These are phyloP conservation scores for Petrophora chlorosata DNA, from an alignment of 2,888 invertebrate genomes.

Conservation along the genomic window DNA sequence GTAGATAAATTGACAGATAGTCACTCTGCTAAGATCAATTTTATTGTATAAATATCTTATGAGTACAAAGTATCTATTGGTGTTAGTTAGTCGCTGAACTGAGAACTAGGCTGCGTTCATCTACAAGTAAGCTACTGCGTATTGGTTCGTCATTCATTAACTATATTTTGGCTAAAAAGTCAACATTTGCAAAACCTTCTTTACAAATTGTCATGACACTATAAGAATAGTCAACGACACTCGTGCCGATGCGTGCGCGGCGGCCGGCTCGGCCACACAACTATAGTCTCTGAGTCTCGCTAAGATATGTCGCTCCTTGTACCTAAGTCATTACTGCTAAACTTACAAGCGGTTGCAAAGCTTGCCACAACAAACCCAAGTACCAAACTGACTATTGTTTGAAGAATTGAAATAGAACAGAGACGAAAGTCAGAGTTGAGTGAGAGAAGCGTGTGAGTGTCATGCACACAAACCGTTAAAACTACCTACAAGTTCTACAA, in stretches of 20 bases:
- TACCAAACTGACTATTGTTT: slow-evolving; percentile 55
- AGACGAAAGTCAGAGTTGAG: slow-evolving; percentile 36
- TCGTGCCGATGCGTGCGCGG: slow-evolving; percentile 51
- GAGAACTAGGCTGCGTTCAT: slow-evolving; percentile 80
- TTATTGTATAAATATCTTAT: slow-evolving; percentile 78
- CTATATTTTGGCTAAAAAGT: slow-evolving; percentile 83
- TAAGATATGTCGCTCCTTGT: slow-evolving; percentile 75
- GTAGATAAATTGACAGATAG: slow-evolving; percentile 82
- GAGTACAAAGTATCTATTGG: slow-evolving; percentile 80
- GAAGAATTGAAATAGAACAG: slow-evolving; percentile 46
- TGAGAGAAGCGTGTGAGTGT: slow-evolving; percentile 53
- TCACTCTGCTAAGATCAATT: slow-evolving; percentile 79
- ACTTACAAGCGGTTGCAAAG: slow-evolving; percentile 62
- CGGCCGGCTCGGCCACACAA: slow-evolving; percentile 60
- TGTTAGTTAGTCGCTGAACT: slow-evolving; percentile 78
- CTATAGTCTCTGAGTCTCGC: slow-evolving; percentile 45
- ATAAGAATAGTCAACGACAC: slow-evolving; percentile 81
- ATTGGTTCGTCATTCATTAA: slow-evolving; percentile 82
- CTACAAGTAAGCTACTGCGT: slow-evolving; percentile 82
- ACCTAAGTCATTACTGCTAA: slow-evolving; percentile 56
- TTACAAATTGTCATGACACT: slow-evolving; percentile 82
- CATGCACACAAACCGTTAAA: slow-evolving; percentile 52
- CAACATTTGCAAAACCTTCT: slow-evolving; percentile 81
- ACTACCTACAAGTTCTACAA: slow-evolving; percentile 47
- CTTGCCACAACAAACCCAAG: slow-evolving; percentile 48